Conservation (phyloP, 1,140 invertebrate genomes). For the Drosophila albomicans region DNA sequence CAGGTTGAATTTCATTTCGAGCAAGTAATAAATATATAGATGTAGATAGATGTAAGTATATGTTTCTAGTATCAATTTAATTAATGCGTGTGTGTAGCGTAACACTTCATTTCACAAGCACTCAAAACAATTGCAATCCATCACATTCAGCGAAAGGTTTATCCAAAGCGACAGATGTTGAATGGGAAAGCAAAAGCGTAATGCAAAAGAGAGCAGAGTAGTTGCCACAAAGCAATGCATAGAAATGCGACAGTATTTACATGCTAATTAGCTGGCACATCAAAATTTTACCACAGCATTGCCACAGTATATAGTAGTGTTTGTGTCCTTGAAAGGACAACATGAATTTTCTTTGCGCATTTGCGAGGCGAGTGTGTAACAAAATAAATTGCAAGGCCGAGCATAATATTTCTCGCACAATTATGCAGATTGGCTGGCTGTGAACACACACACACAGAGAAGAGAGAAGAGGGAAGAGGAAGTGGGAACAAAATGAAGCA, state of each 20-base stretch:
- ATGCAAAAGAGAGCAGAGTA: constrained; percentile 28
- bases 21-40: not conserved
- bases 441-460: not conserved
- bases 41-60: too few species aligned
- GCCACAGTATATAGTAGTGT: constrained; percentile 12
- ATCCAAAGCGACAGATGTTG: constrained; percentile 44
- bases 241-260: constrained; percentile 67
- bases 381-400: constrained; percentile 47
- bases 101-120: constrained; percentile 53
- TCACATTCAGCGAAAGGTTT: constrained; percentile 29
- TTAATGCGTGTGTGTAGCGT: constrained; percentile 42
- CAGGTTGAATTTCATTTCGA: not conserved
- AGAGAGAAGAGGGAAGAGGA: not conserved
- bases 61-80: constrained; percentile 7
- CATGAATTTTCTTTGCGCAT: constrained; percentile 30
- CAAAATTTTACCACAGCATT: constrained; percentile 28
- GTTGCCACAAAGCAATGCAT: constrained; percentile 39
- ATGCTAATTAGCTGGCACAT: constrained; percentile 73
- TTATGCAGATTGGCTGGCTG: constrained; percentile 72
- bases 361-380: constrained; percentile 19
- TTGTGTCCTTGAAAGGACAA: constrained; percentile 59
- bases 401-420: constrained; percentile 65
- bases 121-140: constrained; percentile 43
- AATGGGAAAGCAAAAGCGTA: constrained; percentile 16
- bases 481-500: constrained; percentile 8